Conservation (phyloP, 2,113 vertebrate species). For the Embiotoca jacksoni region DNA sequence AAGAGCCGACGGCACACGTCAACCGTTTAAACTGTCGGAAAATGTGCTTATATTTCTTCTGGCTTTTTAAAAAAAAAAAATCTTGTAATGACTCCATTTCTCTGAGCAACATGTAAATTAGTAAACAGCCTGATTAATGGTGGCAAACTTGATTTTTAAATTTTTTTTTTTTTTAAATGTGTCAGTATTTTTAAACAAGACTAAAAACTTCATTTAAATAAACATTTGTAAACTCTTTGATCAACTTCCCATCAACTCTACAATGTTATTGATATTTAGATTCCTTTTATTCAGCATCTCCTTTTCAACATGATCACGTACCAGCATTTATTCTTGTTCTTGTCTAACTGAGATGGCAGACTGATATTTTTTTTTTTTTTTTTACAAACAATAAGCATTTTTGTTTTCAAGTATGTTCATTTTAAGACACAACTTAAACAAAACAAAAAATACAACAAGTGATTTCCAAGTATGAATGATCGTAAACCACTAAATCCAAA, state of each 20-base stretch:
- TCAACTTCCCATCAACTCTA: neutral
- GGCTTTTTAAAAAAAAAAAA: neutral
- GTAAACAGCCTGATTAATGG: neutral
- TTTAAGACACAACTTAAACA: conserved; percentile 32
- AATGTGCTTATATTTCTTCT: neutral
- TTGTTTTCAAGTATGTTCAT: conserved; percentile 56
- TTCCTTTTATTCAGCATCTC: conserved; percentile 42
- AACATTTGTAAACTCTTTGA: conserved; percentile 12
- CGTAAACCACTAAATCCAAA: conserved; percentile 1
- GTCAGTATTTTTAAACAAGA: conserved; percentile 6
- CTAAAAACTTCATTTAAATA: neutral
- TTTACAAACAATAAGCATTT: conserved; percentile 34
- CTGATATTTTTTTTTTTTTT: conserved; percentile 1
- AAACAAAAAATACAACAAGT: neutral
- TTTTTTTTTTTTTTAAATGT: too few relatives aligned
- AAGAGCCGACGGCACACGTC: conserved; percentile 18
- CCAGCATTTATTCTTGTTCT: conserved; percentile 16
- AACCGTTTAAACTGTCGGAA: conserved; percentile 1
- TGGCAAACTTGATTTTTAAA: neutral
- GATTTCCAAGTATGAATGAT: conserved; percentile 4
- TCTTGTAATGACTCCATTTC: neutral
- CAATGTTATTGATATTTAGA: conserved; percentile 1
- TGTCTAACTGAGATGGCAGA: conserved; percentile 27
- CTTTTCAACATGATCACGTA: conserved; percentile 16
- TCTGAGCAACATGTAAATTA: neutral